Evolutionary conservation across 2,113 vertebrate species (phyloP).

Genomic region (Xiphophorus couchianus): DNA sequence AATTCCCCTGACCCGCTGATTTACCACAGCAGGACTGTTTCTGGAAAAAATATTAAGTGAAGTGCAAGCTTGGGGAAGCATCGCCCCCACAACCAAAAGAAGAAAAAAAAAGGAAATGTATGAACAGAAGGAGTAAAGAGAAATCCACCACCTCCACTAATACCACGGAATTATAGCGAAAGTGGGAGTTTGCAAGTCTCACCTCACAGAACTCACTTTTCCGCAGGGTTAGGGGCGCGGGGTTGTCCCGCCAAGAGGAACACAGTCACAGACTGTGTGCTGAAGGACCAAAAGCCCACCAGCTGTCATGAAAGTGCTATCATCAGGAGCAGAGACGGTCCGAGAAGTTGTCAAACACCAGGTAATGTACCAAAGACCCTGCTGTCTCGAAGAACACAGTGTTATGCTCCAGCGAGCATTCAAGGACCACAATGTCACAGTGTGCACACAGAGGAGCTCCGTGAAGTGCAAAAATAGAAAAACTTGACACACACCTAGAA

Average conservation of each 20-base stretch:
- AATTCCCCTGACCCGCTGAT: conserved; percentile 53
- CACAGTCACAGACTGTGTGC: conserved; percentile 28
- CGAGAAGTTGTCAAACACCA: conserved; percentile 63
- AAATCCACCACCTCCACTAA: conserved; percentile 27
- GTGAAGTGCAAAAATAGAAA: not conserved
- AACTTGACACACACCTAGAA: conserved; percentile 40
- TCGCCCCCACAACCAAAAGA: conserved; percentile 3
- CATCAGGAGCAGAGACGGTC: conserved; percentile 46
- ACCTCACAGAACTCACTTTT: conserved; percentile 47
- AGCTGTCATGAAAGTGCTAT: conserved; percentile 37
- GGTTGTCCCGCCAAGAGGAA: conserved; percentile 26
- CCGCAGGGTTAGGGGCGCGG: not conserved
- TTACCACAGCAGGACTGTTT: conserved; percentile 29
- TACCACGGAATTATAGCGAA: not conserved
- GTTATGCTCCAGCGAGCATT: conserved; percentile 47
- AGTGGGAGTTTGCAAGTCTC: conserved; percentile 40
- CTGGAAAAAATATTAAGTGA: conserved; percentile 34
- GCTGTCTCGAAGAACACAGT: conserved; percentile 50
- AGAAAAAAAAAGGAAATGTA: conserved; percentile 35
- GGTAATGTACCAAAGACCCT: conserved; percentile 52
- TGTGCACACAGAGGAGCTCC: not conserved
- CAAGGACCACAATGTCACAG: conserved; percentile 51
- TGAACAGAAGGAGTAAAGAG: conserved; percentile 18
- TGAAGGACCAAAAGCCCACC: conserved; percentile 35
- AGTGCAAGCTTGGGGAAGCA: conserved; percentile 26